Evolutionary conservation across 1,140 invertebrate species (phyloP).

Genomic region (Musca vetustissima): DNA sequence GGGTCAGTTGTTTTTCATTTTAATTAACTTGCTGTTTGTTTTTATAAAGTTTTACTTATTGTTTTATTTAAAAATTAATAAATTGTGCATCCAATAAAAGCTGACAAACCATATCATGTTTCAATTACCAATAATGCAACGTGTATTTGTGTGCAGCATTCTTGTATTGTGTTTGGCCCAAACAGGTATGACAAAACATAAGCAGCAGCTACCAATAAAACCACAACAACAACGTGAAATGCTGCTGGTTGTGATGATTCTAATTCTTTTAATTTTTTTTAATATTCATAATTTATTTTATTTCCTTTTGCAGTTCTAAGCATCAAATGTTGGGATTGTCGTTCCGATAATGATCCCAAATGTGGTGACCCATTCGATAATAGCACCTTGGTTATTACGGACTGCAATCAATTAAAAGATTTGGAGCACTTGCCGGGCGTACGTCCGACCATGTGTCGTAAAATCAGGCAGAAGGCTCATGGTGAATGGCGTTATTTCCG

Average conservation of each 20-base stretch:
- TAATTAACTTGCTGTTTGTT: background rate
- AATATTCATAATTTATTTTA: too few relatives aligned
- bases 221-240: background rate
- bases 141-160: conserved; percentile 28
- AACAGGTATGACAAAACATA: conserved; percentile 36
- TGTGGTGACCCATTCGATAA: conserved; percentile 94
- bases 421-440: conserved; percentile 70
- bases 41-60: conserved; percentile 1
- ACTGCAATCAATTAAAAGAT: conserved; percentile 76
- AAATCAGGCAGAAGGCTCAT: conserved; percentile 90
- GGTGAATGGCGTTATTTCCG: conserved; percentile 89
- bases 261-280: too few relatives aligned
- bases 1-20: conserved; percentile 15
- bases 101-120: background rate
- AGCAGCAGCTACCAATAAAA: background rate
- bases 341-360: conserved; percentile 85
- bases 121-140: conserved; percentile 31
- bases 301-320: conserved; percentile 58
- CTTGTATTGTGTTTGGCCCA: conserved; percentile 38
- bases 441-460: conserved; percentile 84
- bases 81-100: background rate
- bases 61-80: background rate
- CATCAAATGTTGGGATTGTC: conserved; percentile 92
- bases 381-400: conserved; percentile 79
- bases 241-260: background rate